Evolutionary conservation across 2,797 vertebrate genomes (phyloP), one percentile per base, ranked within the genome.

Genomic region (Limnodromus scolopaceus): DNA sequence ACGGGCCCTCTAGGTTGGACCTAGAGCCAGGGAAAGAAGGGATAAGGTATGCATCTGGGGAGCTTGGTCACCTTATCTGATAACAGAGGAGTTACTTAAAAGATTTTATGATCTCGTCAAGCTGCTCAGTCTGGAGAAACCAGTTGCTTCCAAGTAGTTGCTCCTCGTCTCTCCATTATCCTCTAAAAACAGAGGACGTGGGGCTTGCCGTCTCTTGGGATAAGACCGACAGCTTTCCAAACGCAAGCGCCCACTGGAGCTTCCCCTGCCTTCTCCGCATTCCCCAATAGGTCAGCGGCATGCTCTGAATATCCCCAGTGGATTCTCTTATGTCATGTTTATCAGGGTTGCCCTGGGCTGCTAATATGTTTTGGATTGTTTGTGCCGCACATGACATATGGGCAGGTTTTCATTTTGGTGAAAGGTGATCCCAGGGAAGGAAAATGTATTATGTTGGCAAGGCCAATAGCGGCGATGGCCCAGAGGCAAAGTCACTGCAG

Each of bases 301-400:
- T 96, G 81, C 93, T 95, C 82, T 43, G 88, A 84, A 96, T 97
- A 95, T 94, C 94, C 96, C 92, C 43, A 91, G 91, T 79, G 93
- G 93, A 94, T 96, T 97, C 95, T 96, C 96, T 87, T 90, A 18
- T 97, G 94, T 94, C 95, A 39, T 97, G 96, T 97, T 97, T 97
- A 96, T 92, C 87, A 66, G 94, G 96, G 97, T 97, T 97, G 96
- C 97, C 97, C 96, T 6, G 91, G 97, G 97, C 93, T 97, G 94
- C 97, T 97, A 61, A 64, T 96, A 41, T 97, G 96, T 97, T 97
- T 97, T 95, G 97, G 95, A 96, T 96, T 95, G 92, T 97, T 97
- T 96, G 87, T 71, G 83, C 78, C 0, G 60, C 91, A 92, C 88
- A 89, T 94, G 96, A 95, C 95, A 75, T 22, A 48, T n/a, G 74